phyloP scores from a whole-genome alignment of 2,113 vertebrate species.

The Grallaria varia region DNA sequence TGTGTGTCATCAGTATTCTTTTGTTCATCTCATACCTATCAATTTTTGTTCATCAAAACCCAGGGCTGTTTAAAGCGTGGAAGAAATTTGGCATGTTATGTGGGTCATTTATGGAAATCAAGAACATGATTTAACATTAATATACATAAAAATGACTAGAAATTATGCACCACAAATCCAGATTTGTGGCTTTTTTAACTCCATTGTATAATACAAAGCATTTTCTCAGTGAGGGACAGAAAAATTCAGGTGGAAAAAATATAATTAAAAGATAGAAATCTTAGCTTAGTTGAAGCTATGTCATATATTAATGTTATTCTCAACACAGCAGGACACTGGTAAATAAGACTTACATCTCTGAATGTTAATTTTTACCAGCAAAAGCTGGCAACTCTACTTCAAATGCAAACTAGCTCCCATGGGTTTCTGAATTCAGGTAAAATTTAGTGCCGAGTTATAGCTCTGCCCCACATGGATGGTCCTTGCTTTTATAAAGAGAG shows the following conservation, averaged over 20 bases:
- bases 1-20: slow-evolving; percentile 40
- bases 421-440: background rate
- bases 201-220: background rate
- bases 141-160: slow-evolving; percentile 49
- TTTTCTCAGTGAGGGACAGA: slow-evolving; percentile 7
- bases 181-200: slow-evolving; percentile 28
- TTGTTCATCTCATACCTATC: slow-evolving; percentile 55
- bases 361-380: slow-evolving; percentile 45
- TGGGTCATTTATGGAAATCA: slow-evolving; percentile 64
- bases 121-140: slow-evolving; percentile 59
- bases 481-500: background rate
- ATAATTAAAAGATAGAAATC: slow-evolving; percentile 40
- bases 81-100: slow-evolving; percentile 15
- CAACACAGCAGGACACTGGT: slow-evolving; percentile 48
- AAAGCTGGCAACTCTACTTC: background rate
- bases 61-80: slow-evolving; percentile 7
- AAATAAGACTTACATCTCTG: slow-evolving; percentile 54
- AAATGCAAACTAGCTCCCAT: background rate
- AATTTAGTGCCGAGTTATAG: background rate
- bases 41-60: slow-evolving; percentile 63
- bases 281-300: background rate
- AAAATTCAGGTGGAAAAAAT: slow-evolving; percentile 38
- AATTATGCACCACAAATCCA: slow-evolving; percentile 18
- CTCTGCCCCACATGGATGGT: background rate
- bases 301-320: slow-evolving; percentile 48